phyloP scores from a whole-genome alignment of 2,113 vertebrate species.

The Gymnorhina tibicen region DNA sequence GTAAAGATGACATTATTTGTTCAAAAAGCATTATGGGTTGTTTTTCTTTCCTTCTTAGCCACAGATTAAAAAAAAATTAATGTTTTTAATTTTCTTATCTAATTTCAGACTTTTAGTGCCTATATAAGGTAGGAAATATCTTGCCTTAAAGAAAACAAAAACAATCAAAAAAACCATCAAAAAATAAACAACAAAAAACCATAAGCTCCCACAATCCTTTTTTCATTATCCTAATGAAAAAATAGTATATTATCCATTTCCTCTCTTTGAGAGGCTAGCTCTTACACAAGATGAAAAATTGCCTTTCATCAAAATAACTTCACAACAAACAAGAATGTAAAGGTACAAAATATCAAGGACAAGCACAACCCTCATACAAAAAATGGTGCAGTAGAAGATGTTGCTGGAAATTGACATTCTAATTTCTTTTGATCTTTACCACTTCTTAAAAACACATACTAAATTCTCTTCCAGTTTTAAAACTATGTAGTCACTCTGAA shows the following conservation, averaged over 20 bases:
- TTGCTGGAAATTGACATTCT: neutral
- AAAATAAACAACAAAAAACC: neutral
- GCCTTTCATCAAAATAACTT: neutral
- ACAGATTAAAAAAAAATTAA: conserved; percentile 9
- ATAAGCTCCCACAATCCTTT: neutral
- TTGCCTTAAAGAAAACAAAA: neutral
- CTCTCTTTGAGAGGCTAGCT: neutral
- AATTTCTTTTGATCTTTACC: neutral
- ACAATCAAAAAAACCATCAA: accelerated
- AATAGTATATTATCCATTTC: neutral
- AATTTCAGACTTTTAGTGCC: neutral
- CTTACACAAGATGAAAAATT: neutral
- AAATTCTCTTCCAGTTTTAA: neutral
- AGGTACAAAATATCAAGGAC: neutral
- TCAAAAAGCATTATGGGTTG: neutral
- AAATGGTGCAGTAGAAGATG: neutral
- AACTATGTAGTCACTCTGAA: neutral
- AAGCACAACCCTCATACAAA: neutral
- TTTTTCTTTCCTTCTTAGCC: neutral
- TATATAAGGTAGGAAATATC: neutral
- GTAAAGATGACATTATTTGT: neutral
- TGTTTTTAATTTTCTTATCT: conserved; percentile 47
- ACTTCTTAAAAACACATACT: neutral
- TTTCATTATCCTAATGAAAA: neutral
- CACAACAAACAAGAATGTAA: neutral